Percentiles rank a stretch among this genome's conserved stretches.
phyloP scores from a whole-genome alignment of 2,888 invertebrate genomes.

The Meghimatium bilineatum region DNA sequence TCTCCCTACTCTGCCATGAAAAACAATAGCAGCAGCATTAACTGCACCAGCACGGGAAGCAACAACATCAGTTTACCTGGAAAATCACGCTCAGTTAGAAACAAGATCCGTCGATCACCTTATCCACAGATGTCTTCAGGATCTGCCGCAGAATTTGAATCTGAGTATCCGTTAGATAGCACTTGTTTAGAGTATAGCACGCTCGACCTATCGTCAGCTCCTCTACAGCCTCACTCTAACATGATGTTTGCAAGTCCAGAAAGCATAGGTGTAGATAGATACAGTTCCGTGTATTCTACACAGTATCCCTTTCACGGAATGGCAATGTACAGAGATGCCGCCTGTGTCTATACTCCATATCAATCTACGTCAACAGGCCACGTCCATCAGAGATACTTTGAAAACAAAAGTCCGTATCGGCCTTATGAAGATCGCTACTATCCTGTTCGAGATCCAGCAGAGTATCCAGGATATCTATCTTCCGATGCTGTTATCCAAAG shows the following conservation, averaged over 20 bases:
- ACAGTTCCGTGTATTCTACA: constrained; percentile 65
- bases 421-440: constrained; percentile 65
- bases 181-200: constrained; percentile 43
- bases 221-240: constrained; percentile 60
- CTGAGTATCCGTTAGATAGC: constrained; percentile 47
- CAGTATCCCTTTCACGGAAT: constrained; percentile 59
- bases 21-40: constrained; percentile 47
- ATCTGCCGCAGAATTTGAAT: constrained; percentile 29
- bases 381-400: constrained; percentile 57
- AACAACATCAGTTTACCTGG: constrained; percentile 50
- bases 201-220: constrained; percentile 29
- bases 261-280: constrained; percentile 67
- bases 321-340: constrained; percentile 59
- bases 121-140: constrained; percentile 67
- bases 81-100: constrained; percentile 66
- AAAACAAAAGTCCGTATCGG: constrained; percentile 61
- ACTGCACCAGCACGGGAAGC: constrained; percentile 49
- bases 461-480: constrained; percentile 59
- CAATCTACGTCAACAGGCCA: constrained; percentile 55
- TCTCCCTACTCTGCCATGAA: constrained; percentile 62
- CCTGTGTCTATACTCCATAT: constrained; percentile 58
- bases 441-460: constrained; percentile 58
- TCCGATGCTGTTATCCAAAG: constrained; percentile 55
- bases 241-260: constrained; percentile 59
- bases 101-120: constrained; percentile 75